A percentile compares a stretch with the other conserved stretches of the same genome.
phyloP scores from a whole-genome alignment of 2,888 invertebrate genomes.

The Meliscaeva auricollis region DNA sequence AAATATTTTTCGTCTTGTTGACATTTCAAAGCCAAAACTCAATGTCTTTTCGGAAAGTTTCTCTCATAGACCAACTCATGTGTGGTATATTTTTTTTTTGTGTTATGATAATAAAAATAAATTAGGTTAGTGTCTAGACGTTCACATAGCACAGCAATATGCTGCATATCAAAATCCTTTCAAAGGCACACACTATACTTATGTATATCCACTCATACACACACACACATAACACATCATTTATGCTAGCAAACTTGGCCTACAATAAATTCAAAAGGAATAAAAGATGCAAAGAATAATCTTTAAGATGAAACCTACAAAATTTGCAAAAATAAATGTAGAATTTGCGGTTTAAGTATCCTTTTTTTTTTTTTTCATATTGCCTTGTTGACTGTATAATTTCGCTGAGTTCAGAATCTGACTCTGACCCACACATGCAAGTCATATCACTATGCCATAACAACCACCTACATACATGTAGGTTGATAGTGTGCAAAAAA shows the following conservation, averaged over 20 bases:
- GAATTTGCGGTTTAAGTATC: background rate
- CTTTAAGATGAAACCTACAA: conserved; percentile 20
- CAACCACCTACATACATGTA: too few species aligned
- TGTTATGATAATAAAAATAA: conserved; percentile 31
- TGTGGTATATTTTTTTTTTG: conserved; percentile 17
- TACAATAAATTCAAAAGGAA: conserved; percentile 28
- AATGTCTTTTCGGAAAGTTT: conserved; percentile 7
- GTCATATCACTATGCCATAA: too few species aligned
- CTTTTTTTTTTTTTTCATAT: background rate
- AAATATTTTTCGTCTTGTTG: conserved; percentile 23
- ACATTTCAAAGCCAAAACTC: conserved; percentile 17
- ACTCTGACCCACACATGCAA: conserved; percentile 5
- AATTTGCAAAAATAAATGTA: background rate
- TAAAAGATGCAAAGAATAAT: conserved; percentile 7
- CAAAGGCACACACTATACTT: background rate
- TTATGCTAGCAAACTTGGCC: conserved; percentile 18
- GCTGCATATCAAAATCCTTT: conserved; percentile 1
- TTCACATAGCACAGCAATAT: conserved; percentile 6
- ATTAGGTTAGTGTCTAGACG: conserved; percentile 45
- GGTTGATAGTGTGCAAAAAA: too few species aligned
- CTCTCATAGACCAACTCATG: conserved; percentile 20
- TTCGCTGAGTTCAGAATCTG: background rate
- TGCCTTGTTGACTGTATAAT: background rate
- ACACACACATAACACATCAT: background rate
- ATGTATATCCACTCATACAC: too few species aligned